Conservation (phyloP, 1,140 invertebrate genomes). For the Ceratitis capitata region DNA sequence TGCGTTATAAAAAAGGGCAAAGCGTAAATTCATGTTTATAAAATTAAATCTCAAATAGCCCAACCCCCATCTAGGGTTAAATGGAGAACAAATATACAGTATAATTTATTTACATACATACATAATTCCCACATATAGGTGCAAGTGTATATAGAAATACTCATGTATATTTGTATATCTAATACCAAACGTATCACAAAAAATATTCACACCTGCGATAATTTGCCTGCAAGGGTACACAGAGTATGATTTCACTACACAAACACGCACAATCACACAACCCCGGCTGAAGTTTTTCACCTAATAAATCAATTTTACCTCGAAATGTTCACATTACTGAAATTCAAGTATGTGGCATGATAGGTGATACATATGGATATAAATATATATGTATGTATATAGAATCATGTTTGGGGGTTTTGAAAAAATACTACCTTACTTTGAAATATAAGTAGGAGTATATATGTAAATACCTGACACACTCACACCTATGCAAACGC, state of each 20-base stretch:
- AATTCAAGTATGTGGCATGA: neutral
- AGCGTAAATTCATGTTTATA: neutral
- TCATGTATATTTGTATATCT: neutral
- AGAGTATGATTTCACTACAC: neutral
- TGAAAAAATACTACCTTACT: too few relatives aligned
- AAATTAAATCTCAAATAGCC: neutral
- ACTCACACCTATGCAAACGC: neutral
- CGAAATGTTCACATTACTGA: neutral
- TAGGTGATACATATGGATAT: neutral
- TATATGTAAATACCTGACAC: neutral
- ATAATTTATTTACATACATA: neutral
- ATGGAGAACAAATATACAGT: neutral
- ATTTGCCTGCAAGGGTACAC: neutral
- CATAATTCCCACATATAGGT: neutral
- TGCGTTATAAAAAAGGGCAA: neutral
- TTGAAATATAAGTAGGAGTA: neutral
- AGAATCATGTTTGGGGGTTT: too few relatives aligned
- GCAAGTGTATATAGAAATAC: neutral
- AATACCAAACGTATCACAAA: neutral
- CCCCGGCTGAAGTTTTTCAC: neutral
- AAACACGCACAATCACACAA: neutral
- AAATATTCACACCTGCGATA: neutral
- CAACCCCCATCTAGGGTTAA: neutral
- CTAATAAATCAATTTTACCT: constrained; percentile 3
- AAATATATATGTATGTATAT: neutral